Base-by-base conservation (phyloP, 2,797 vertebrate genomes). In the Erethizon dorsatum region DNA sequence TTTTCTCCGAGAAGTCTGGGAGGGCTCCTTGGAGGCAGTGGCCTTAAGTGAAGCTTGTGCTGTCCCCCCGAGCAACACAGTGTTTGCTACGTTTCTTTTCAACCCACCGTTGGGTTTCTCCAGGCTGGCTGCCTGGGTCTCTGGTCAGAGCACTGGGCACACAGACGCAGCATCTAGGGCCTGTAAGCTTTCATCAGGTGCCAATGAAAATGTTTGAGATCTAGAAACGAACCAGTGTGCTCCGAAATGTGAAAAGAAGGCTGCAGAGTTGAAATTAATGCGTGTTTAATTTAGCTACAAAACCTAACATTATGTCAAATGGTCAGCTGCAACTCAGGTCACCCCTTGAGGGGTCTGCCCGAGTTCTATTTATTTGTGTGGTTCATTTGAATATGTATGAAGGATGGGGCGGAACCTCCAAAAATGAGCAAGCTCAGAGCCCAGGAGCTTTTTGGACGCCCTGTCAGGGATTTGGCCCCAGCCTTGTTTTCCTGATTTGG, bases 211-310 rank as follows among this genome's bases (percentile, higher is more conserved):
- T 14, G 45, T 94, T 67, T 78, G 90, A 6, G 59, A 87, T 78
- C 77, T 90, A 84, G 65, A 67, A 90, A 50, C 61, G 57, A 91
- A 78, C 41, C 0, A 28, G 50, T 52, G 31, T 41, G 37, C 88
- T 91, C 79, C 63, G 41, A 41, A 67, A 77, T 90, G 71, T 75
- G 94, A 75, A 95, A 77, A 96, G 83, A 73, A 92, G 91, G n/a
- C 67, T 56, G 6, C 24, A 20, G 84, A 73, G 63, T 18, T 41
- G 78, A 77, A 69, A 91, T 73, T 24, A 47, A 86, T 88, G 82
- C 28, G 1, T 75, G 47, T 88, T 87, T 77, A 63, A 82, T 91
- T 37, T 84, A 94, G 65, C 57, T 73, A 1, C 31, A 37, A 75
- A 95, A 57, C 86, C 95, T 77, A 79, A 7, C 59, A 83, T 93